Base-by-base conservation (phyloP, 2,797 vertebrate species). In the Arrhamphus sclerolepis region DNA sequence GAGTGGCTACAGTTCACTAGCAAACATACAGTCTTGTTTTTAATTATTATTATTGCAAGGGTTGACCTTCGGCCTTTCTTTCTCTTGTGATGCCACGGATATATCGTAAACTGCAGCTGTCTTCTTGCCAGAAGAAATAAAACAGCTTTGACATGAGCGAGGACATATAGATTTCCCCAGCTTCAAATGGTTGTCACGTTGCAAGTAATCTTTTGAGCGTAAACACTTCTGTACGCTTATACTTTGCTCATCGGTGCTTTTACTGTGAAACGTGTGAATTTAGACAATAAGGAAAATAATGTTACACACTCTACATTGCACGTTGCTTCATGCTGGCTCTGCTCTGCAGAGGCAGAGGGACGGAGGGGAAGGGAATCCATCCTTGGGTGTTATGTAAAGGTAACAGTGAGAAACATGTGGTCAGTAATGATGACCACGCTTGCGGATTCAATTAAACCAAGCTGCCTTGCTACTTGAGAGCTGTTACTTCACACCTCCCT, bases 361-460 rank as follows among this genome's bases (percentile, higher is more conserved):
- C 43, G 29, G 22, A 5, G 7, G n/a, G 26, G 13, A 24, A 11
- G 7, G 52, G 60, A 70, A 34, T 56, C 17, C 6, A 24, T 51
- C 34, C 56, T 57, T 14, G 29, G 19, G 16, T 70, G 75, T 89
- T 84, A 83, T 41, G 55, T 78, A 88, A 85, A 78, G 70, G 80
- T 70, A 78, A 86, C 72, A 70, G 24, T 22, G 68, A 72, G 66
- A 66, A 50, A 65, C 73, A 40, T 43, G 66, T 26, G 17, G 64
- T 72, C 70, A 70, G 66, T 69, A 59, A 13, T 46, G 49, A 72
- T 38, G 46, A 70, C 64, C 60, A 17, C 58, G 22, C 57, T 72
- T n/a, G 48, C 46, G 8, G 2, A 68, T 81, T 80, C 53, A 75
- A 68, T 87, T 71, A 62, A 64, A 49, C 21, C 48, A 6, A 62